A percentile compares a stretch with the other conserved stretches of the same genome.
phyloP scores from a whole-genome alignment of 2,113 vertebrate species.

The Lates calcarifer region DNA sequence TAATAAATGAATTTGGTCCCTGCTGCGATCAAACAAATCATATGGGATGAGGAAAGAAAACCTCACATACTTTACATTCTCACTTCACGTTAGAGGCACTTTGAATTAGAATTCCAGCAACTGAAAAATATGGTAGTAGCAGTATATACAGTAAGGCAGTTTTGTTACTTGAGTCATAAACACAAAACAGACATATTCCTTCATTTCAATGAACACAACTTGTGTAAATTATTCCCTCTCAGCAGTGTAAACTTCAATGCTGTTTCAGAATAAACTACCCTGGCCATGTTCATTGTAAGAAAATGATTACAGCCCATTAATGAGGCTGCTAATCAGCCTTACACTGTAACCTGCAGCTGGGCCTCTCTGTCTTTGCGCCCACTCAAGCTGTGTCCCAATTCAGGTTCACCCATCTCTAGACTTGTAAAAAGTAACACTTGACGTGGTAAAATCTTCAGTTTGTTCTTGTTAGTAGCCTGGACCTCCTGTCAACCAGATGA shows the following conservation, averaged over 20 bases:
- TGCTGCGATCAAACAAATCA: slow-evolving; percentile 73
- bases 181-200: neutral
- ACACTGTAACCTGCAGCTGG: slow-evolving; percentile 33
- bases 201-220: neutral
- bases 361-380: slow-evolving; percentile 15
- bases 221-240: neutral
- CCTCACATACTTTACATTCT: slow-evolving; percentile 29
- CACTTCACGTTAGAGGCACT: slow-evolving; percentile 30
- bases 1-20: slow-evolving; percentile 64
- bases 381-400: neutral
- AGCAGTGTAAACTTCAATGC: slow-evolving; percentile 7
- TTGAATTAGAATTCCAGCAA: slow-evolving; percentile 18
- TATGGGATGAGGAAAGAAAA: slow-evolving; percentile 25
- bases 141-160: neutral
- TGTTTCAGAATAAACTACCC: slow-evolving; percentile 26
- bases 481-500: neutral
- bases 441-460: neutral
- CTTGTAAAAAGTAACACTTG: neutral
- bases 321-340: slow-evolving; percentile 40
- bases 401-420: neutral
- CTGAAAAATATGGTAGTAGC: neutral
- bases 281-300: slow-evolving; percentile 16
- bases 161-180: neutral
- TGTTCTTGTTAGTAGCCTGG: neutral
- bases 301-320: slow-evolving; percentile 42